Conservation (phyloP, 2,797 vertebrate species). For the Enoplosus armatus region DNA sequence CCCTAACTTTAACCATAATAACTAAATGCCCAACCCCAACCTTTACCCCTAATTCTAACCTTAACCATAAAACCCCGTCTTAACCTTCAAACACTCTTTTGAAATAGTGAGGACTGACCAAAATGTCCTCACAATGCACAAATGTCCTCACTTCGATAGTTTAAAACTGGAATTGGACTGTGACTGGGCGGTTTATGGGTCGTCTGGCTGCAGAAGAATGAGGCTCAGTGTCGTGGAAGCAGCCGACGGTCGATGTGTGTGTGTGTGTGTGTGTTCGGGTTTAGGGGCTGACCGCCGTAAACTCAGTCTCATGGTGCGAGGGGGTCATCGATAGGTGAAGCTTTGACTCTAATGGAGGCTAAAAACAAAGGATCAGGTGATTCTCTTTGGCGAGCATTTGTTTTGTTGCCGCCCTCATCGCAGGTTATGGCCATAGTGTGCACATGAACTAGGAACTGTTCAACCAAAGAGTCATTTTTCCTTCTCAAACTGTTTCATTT, state of each 20-base stretch:
- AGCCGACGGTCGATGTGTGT: slow-evolving; percentile 8
- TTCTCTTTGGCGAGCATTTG: too few species aligned
- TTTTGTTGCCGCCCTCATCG: too few species aligned
- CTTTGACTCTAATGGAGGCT: slow-evolving; percentile 13
- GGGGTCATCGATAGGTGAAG: slow-evolving; percentile 52
- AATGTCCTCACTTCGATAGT: too few species aligned
- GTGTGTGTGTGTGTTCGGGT: slow-evolving; percentile 12
- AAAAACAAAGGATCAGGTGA: neutral
- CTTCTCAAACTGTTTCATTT: too few species aligned
- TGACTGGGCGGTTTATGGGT: slow-evolving; percentile 17
- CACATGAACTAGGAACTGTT: neutral
- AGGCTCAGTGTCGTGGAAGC: slow-evolving; percentile 30
- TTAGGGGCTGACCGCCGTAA: slow-evolving; percentile 60
- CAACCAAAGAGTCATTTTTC: neutral
- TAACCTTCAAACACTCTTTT: neutral
- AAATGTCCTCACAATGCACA: too few species aligned
- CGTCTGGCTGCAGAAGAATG: slow-evolving; percentile 36
- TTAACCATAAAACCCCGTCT: neutral
- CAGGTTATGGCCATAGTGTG: too few species aligned
- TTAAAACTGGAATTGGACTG: neutral
- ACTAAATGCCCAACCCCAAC: too few species aligned
- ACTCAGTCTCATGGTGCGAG: slow-evolving; percentile 65
- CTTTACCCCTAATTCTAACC: too few species aligned
- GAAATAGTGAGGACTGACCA: too few species aligned
- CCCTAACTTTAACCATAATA: too few species aligned